A percentile compares a stretch with the other conserved stretches of the same genome.
Evolutionary conservation across 1,140 invertebrate genomes (phyloP).

Genomic region (Tetragonula clypearis): DNA sequence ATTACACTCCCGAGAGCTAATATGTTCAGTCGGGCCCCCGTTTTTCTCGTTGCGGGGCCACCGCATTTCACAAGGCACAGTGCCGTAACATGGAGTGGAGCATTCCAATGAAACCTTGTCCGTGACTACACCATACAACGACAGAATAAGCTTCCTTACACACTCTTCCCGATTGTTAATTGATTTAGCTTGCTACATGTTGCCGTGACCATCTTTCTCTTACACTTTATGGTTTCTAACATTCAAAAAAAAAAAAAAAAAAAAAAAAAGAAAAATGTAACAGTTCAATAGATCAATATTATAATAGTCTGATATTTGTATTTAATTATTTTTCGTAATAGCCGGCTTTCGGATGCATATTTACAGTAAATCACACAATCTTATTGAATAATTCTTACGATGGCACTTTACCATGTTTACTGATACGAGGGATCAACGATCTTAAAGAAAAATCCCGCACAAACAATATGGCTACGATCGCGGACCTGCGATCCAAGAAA

Average conservation of each 20-base stretch:
- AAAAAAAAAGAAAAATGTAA: not conserved
- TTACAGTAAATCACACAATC: not conserved
- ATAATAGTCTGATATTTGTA: not conserved
- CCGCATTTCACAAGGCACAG: conserved; percentile 63
- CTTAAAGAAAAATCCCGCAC: conserved; percentile 38
- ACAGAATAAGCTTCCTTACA: conserved; percentile 13
- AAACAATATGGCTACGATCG: conserved; percentile 66
- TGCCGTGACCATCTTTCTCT: not conserved
- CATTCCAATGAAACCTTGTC: conserved; percentile 35
- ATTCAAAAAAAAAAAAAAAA: not conserved
- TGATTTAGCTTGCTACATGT: not conserved
- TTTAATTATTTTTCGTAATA: not conserved
- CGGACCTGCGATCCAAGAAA: conserved; percentile 20
- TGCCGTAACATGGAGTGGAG: conserved; percentile 48
- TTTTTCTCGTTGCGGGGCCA: conserved; percentile 62
- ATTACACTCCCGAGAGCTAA: conserved; percentile 53
- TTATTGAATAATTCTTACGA: too few species aligned
- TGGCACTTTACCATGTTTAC: not conserved
- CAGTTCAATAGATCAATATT: not conserved
- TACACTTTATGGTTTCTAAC: not conserved
- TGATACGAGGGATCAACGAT: not conserved
- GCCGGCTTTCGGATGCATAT: not conserved
- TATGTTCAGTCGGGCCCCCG: conserved; percentile 57
- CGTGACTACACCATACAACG: conserved; percentile 9
- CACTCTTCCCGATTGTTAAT: not conserved